phyloP scores from a whole-genome alignment of 1,140 invertebrate genomes.

The Drosophila tropicalis region DNA sequence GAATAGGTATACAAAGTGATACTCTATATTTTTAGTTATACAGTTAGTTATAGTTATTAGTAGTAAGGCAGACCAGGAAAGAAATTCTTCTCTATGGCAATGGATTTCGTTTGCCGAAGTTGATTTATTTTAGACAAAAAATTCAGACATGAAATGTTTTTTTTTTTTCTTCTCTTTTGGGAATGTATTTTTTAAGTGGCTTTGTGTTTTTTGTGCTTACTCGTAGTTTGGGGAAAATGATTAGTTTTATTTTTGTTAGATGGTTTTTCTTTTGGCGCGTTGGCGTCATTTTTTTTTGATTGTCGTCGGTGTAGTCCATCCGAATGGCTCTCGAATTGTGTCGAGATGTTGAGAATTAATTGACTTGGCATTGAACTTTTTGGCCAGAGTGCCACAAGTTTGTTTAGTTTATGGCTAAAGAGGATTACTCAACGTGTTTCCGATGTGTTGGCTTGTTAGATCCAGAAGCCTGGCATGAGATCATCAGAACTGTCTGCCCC shows the following conservation, averaged over 20 bases:
- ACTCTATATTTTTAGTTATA: too few relatives aligned
- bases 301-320: conserved; percentile 51
- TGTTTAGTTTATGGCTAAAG: conserved; percentile 65
- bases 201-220: not conserved
- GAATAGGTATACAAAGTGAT: too few relatives aligned
- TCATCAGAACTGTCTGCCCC: conserved; percentile 57
- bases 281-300: conserved; percentile 11
- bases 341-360: conserved; percentile 57
- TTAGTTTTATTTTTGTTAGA: conserved; percentile 9
- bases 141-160: too few relatives aligned
- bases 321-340: not conserved
- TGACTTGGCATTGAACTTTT: conserved; percentile 70
- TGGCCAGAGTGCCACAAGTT: conserved; percentile 53
- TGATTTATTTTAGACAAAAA: not conserved
- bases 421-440: conserved; percentile 61
- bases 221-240: not conserved
- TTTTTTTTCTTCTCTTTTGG: not conserved
- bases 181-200: not conserved
- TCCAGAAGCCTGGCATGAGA: conserved; percentile 29
- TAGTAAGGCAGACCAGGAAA: too few relatives aligned
- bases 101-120: too few relatives aligned
- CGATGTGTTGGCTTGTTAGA: conserved; percentile 30
- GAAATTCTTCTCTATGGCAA: too few relatives aligned
- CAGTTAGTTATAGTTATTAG: too few relatives aligned
- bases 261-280: conserved; percentile 1